phyloP scores from a whole-genome alignment of 2,888 invertebrate genomes.

The Noctua janthina region DNA sequence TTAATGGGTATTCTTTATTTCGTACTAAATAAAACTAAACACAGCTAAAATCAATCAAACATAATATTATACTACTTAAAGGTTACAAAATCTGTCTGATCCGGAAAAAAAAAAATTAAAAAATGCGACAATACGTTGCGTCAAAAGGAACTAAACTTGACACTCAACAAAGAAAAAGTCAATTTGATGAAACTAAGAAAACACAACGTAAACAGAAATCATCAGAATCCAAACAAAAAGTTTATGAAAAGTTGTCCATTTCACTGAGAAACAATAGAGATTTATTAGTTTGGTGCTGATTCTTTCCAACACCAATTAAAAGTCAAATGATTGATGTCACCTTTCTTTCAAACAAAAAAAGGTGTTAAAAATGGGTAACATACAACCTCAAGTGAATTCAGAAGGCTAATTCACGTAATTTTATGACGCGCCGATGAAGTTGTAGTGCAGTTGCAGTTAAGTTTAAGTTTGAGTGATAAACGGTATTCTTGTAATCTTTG shows the following conservation, averaged over 20 bases:
- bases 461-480: too few relatives aligned
- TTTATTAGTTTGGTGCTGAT: neutral
- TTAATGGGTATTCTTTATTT: constrained; percentile 6
- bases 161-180: constrained; percentile 7
- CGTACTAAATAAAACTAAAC: constrained; percentile 22
- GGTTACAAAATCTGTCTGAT: neutral
- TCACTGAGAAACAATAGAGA: constrained; percentile 8
- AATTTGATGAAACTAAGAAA: constrained; percentile 4
- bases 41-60: constrained; percentile 13
- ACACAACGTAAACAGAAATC: constrained; percentile 8
- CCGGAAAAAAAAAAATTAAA: constrained; percentile 25
- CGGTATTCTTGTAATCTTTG: too few relatives aligned
- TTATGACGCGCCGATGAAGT: too few relatives aligned
- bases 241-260: neutral
- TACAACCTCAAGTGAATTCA: neutral
- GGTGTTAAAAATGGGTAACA: neutral
- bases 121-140: constrained; percentile 32
- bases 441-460: too few relatives aligned
- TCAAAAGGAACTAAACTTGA: constrained; percentile 17
- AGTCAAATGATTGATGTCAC: neutral
- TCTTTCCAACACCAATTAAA: neutral
- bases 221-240: constrained; percentile 2
- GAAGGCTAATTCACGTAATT: too few relatives aligned
- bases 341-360: too few relatives aligned
- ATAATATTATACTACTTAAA: constrained; percentile 17